Evolutionary conservation across 1,140 invertebrate species (phyloP), one percentile per base, ranked within the genome.

Genomic region (Leptinotarsa lineolata): DNA sequence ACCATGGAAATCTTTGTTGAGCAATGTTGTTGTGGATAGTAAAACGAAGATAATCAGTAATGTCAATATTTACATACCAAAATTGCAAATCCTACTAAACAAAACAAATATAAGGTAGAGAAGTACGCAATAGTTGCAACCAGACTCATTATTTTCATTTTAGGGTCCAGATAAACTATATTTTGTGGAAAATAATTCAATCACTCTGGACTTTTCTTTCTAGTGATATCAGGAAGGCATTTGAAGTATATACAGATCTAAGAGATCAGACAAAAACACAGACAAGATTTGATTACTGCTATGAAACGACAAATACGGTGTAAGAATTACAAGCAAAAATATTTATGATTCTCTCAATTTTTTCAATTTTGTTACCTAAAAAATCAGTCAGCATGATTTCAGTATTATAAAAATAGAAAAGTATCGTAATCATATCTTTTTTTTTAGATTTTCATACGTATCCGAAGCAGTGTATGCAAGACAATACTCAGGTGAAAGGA

Each of bases 401-500:
- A 39, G 0, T 39, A 39, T 39, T 2, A 11, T 6, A 2, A 39
- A 11, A 39, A 39, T 39, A 39, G 30, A 39, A 39, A 11, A 11
- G 30, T 39, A 11, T 39, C 8, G 30, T 39, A 39, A 2, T 39
- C 11, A 11, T 39, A 39, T 39, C 8, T 39, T 39, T 39, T 8
- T n/a, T 66, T 66, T 20, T n/a, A 76, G 74, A 69, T 76, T 76
- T 30, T 64, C 68, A n/a, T 73, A 76, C 61, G 60, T 61, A 3
- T 67, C 72, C 2, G 74, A 73, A 68, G 74, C 72, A 21, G 68
- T 22, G 2, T 74, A 68, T 60, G 54, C 69, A 3, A 30, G 70
- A 24, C 61, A 69, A 16, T 69, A 74, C 39, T 20, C 61, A 21
- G 13, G 18, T n/a, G 24, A 65, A 59, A 45, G 22, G 12, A 71